A percentile compares a stretch with the other conserved stretches of the same genome.
These are phyloP conservation scores for Chaetodon trifascialis DNA, from an alignment of 2,113 vertebrate genomes.

Conservation along the genomic window DNA sequence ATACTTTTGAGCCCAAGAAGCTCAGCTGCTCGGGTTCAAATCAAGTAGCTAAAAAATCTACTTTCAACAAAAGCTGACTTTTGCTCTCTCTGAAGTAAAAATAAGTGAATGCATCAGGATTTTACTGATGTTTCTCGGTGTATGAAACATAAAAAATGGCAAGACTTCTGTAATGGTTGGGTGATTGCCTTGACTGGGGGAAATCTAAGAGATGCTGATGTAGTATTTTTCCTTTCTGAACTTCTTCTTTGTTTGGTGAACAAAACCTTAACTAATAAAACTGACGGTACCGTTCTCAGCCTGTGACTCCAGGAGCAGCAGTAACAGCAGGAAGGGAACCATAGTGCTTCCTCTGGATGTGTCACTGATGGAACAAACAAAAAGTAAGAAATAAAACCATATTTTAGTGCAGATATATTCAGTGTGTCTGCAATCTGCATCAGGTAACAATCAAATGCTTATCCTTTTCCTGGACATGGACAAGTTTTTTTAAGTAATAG, in stretches of 20 bases:
- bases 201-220: too few species aligned
- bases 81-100: not conserved
- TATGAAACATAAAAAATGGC: too few species aligned
- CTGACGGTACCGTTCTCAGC: constrained; percentile 17
- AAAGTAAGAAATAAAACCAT: not conserved
- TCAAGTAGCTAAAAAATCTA: too few species aligned
- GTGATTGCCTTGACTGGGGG: too few species aligned
- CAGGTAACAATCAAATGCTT: not conserved
- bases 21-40: too few species aligned
- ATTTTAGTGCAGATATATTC: not conserved
- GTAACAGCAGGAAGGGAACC: constrained; percentile 38
- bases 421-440: not conserved
- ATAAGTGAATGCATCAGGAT: not conserved
- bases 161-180: too few species aligned
- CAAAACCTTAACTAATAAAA: not conserved
- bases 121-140: not conserved
- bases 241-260: not conserved
- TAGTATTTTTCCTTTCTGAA: too few species aligned
- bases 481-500: not conserved
- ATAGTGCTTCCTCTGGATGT: constrained; percentile 21
- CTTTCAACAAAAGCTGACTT: too few species aligned
- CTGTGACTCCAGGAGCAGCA: constrained; percentile 36
- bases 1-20: too few species aligned
- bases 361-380: not conserved
- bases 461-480: not conserved